These are phyloP conservation scores for Oreocharis arfaki DNA, from an alignment of 2,113 vertebrate genomes.

Conservation along the genomic window DNA sequence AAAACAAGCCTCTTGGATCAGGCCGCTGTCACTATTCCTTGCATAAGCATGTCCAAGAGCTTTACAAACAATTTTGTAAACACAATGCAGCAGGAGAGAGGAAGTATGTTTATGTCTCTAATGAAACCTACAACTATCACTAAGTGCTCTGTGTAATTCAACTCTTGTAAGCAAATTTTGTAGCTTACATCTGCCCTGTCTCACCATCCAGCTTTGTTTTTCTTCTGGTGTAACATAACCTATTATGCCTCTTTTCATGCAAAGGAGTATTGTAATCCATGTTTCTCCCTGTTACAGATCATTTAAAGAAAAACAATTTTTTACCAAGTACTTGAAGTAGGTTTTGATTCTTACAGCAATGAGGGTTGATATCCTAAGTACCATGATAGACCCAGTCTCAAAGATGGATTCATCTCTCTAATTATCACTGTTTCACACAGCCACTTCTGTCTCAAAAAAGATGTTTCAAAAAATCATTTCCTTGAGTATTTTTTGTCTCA, in stretches of 20 bases:
- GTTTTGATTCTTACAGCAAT: neutral
- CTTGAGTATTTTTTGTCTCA: neutral
- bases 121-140: neutral
- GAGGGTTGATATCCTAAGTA: neutral
- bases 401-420: neutral
- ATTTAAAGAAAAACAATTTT: neutral
- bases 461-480: neutral
- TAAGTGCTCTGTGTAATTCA: neutral
- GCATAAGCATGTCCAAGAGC: neutral
- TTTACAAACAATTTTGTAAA: neutral
- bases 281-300: neutral
- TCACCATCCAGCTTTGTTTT: neutral
- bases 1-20: neutral
- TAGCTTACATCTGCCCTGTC: neutral
- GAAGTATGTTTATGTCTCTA: neutral
- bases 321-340: neutral
- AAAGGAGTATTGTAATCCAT: neutral
- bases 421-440: neutral
- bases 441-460: neutral
- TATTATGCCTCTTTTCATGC: neutral
- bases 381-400: neutral
- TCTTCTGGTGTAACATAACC: neutral
- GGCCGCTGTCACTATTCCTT: neutral
- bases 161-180: neutral
- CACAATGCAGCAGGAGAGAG: neutral